phyloP scores from a whole-genome alignment of 2,113 vertebrate species.

The Sinosuthora webbiana region DNA sequence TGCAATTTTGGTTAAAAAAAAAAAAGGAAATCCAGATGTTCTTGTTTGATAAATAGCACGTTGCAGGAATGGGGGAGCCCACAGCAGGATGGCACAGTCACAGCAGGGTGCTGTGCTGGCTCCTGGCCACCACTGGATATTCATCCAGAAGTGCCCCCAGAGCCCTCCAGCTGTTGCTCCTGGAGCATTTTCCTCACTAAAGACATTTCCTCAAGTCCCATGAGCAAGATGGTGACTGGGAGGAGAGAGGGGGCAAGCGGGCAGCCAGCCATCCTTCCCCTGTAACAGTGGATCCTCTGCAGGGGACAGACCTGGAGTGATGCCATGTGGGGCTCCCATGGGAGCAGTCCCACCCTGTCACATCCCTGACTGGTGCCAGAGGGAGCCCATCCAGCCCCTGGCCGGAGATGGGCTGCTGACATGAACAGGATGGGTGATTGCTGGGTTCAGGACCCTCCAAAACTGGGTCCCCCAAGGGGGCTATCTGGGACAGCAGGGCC shows the following conservation, averaged over 20 bases:
- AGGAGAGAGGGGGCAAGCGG: accelerated
- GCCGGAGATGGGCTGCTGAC: background rate
- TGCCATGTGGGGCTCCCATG: background rate
- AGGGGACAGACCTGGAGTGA: accelerated
- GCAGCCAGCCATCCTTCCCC: background rate
- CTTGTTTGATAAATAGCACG: background rate
- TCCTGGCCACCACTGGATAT: background rate
- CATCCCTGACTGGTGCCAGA: background rate
- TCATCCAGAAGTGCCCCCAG: background rate
- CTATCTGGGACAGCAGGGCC: background rate
- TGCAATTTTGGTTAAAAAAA: background rate
- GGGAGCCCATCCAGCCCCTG: background rate
- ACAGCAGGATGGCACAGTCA: background rate
- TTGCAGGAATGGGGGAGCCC: background rate
- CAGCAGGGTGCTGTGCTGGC: background rate
- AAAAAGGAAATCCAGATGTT: slow-evolving; percentile 25
- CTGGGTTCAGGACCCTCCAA: background rate
- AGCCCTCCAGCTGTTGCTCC: background rate
- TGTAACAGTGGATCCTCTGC: background rate
- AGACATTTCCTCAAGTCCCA: accelerated
- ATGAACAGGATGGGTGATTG: accelerated
- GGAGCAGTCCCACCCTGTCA: background rate
- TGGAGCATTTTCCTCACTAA: background rate
- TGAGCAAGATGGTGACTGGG: background rate
- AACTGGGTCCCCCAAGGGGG: accelerated